Conservation (phyloP, 2,888 invertebrate genomes). For the Crepidodera aurea region DNA sequence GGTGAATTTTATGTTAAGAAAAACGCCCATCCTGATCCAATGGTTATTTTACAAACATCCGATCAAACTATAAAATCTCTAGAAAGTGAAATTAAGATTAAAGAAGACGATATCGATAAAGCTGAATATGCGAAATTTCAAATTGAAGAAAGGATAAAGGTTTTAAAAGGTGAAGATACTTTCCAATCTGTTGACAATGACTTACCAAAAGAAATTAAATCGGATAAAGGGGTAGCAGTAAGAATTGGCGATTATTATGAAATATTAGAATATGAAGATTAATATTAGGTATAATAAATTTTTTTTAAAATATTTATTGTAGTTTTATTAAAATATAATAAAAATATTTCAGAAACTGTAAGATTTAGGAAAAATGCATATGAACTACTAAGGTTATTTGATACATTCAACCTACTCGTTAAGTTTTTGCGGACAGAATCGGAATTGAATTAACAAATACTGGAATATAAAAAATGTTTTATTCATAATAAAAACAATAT, state of each 20-base stretch:
- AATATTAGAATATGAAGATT: constrained; percentile 52
- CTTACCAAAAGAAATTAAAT: constrained; percentile 49
- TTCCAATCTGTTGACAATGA: constrained; percentile 25
- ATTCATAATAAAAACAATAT: constrained; percentile 29
- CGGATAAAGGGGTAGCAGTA: constrained; percentile 52
- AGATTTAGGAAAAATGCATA: too few relatives aligned
- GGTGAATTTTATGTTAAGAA: constrained; percentile 51
- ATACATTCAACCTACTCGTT: too few relatives aligned
- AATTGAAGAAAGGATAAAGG: constrained; percentile 46
- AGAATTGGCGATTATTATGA: constrained; percentile 53
- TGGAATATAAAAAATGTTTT: constrained; percentile 12
- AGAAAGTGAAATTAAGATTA: constrained; percentile 40
- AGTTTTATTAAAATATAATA: neutral
- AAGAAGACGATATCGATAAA: constrained; percentile 43
- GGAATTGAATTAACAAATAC: too few relatives aligned
- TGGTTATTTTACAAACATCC: constrained; percentile 44
- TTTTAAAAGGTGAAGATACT: constrained; percentile 43
- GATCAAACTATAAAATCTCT: constrained; percentile 47
- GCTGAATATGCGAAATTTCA: constrained; percentile 45
- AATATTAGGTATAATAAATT: constrained; percentile 2
- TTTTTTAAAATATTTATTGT: neutral
- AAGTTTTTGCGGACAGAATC: too few relatives aligned
- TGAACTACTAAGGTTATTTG: too few relatives aligned
- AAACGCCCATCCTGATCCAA: constrained; percentile 47
- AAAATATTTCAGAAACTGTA: too few relatives aligned